Base-by-base conservation (phyloP, 2,113 vertebrate species). In the Chelonoidis abingdonii region DNA sequence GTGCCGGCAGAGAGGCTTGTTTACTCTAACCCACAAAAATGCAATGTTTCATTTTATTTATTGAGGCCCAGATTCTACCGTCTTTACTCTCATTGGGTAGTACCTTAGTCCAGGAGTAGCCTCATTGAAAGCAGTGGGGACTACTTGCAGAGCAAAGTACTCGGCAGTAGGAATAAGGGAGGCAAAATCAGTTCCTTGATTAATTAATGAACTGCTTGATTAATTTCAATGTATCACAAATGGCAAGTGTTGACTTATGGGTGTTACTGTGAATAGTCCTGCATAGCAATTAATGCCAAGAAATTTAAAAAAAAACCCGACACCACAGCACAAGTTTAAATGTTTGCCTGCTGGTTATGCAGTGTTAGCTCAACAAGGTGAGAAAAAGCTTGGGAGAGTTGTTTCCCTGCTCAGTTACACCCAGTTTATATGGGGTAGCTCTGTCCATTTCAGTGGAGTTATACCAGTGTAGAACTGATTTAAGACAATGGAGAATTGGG, bases 271-370 rank as follows among this genome's bases (percentile, higher is more conserved):
- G 25, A 17, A 54, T 50, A 65, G 31, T 12, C 3, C 80, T 62
- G 44, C 35, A 50, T 80, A 41, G 22, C 56, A 78, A 22, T 62
- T 80, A 29, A n/a, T 65, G 44, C 76, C 19, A 25, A 31, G 25
- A 75, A n/a, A 27, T 17, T 78, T 47, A 24, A 31, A 57, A 57
- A 44, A 69, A 69, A 69, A 10, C 0, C 16, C 35, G 38, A n/a
- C 35, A n/a, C 2, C 17, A 69, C 65, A 69, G 17, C 65, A 21
- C 35, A 38, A 9, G 8, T 80, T 88, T n/a, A 62, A 88, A 65
- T 82, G 72, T 78, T 95, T 97, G 87, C 62, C 91, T 95, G 41
- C 65, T 87, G 86, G 57, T 62, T 93, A 91, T 95, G 91, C 93
- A 91, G 89, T 94, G 93, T 82, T 79, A 89, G 65, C 84, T 11